Evolutionary conservation across 2,888 invertebrate species (phyloP).

Genomic region (Eurytoma adleriae): DNA sequence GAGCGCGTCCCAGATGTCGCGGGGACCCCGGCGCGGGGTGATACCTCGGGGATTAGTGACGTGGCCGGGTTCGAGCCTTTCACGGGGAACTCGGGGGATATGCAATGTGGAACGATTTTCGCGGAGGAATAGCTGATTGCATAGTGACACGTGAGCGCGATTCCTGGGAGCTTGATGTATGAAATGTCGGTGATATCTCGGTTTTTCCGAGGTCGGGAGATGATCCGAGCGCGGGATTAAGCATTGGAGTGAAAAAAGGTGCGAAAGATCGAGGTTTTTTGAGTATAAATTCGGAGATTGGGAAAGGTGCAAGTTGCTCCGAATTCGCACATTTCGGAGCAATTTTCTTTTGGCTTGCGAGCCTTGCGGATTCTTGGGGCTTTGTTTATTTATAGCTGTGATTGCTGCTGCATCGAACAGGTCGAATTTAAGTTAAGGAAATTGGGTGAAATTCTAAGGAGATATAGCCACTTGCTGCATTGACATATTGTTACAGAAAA

Average conservation of each 20-base stretch:
- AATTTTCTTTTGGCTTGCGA: background rate
- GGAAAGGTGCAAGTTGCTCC: background rate
- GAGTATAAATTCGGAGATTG: background rate
- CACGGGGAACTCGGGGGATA: background rate
- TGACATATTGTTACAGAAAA: background rate
- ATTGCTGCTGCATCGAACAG: constrained; percentile 6
- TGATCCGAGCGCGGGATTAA: background rate
- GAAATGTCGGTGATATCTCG: constrained; percentile 3
- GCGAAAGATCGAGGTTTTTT: background rate
- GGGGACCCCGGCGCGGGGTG: background rate
- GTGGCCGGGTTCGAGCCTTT: background rate
- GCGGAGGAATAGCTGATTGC: background rate
- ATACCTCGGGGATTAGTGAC: background rate
- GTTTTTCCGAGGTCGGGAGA: background rate
- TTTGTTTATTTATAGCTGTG: constrained; percentile 27
- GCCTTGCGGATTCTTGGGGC: constrained; percentile 17
- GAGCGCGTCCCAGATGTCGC: constrained; percentile 70
- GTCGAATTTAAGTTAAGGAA: too few relatives aligned
- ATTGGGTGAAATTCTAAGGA: background rate
- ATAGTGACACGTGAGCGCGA: constrained; percentile 48
- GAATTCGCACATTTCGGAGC: constrained; percentile 2
- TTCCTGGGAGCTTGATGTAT: constrained; percentile 28
- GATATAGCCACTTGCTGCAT: background rate
- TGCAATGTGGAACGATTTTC: constrained; percentile 9
- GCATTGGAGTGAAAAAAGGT: background rate